Base-by-base conservation (phyloP, 2,113 vertebrate species). In the Pelmatolapia mariae region DNA sequence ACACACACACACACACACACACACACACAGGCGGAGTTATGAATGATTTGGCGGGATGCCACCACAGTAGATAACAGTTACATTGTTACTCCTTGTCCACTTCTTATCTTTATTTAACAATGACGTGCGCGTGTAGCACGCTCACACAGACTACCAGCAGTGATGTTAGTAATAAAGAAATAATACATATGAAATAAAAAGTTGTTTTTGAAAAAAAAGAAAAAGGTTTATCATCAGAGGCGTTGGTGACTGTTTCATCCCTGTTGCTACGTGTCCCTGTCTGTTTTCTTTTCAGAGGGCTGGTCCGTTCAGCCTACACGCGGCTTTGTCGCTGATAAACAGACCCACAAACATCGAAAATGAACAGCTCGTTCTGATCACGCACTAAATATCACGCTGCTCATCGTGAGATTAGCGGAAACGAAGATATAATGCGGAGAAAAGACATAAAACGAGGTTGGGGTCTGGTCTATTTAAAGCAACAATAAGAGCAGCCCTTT, bases 251-350 rank as follows among this genome's bases (percentile, higher is more conserved):
- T 15, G 15, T 11, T 54, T 85, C 66, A 82, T 47, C 40, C 11
- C 19, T 61, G 71, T 73, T 26, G 79, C 85, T 83, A 86, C 88
- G 91, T 89, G 89, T 89, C 45, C 76, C 31, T 54, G 29, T 87
- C 16, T 83, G 29, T 68, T 61, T 50, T 82, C 61, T 40, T 57
- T 50, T 22, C 31, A 16, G 15, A 54, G 11, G 71, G n/a, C 24
- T 18, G 68, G 22, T 73, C 40, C 40, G 43, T 31, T 53, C 50
- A 5, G 31, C n/a, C 31, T 40, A 26, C 3, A 6, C 50, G 45
- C 61, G 47, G 15, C 5, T 40, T 81, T 57, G 13, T 81, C 29
- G 4, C 1, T 4, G 12, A 61, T 5, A 61, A 29, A 66, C 10
- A 19, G 10, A 53, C 3, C 3, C 3, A 73, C 52, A 16, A 71